Conservation (phyloP, 2,113 vertebrate species). For the Heterocephalus glaber region DNA sequence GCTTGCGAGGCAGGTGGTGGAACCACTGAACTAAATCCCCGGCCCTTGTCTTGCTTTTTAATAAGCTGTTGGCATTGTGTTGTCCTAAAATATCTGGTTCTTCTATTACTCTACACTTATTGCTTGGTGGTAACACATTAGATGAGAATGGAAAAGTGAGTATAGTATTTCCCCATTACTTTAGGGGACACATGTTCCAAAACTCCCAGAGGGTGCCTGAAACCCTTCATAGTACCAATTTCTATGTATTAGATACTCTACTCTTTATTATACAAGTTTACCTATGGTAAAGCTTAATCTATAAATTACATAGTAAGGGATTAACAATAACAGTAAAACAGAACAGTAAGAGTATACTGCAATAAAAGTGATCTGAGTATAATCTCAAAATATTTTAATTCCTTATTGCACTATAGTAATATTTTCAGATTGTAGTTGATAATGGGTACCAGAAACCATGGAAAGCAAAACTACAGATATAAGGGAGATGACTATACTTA, state of each 20-base stretch:
- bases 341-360: background rate
- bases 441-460: background rate
- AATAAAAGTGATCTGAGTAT: background rate
- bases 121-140: background rate
- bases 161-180: background rate
- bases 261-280: background rate
- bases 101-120: background rate
- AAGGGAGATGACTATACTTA: background rate
- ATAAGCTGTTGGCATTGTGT: slow-evolving; percentile 35
- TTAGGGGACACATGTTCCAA: background rate
- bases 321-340: background rate
- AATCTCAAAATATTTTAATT: background rate
- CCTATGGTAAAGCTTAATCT: background rate
- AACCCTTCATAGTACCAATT: background rate
- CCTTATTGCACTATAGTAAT: background rate
- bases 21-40: too few relatives aligned
- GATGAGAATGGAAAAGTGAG: slow-evolving; percentile 15
- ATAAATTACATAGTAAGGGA: background rate
- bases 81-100: slow-evolving; percentile 17
- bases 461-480: background rate
- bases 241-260: background rate
- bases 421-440: background rate
- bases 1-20: too few relatives aligned
- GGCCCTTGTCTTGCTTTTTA: slow-evolving; percentile 34
- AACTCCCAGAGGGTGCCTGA: background rate